Evolutionary conservation across 2,888 invertebrate genomes (phyloP).

Genomic region (Clusia tigrina): DNA sequence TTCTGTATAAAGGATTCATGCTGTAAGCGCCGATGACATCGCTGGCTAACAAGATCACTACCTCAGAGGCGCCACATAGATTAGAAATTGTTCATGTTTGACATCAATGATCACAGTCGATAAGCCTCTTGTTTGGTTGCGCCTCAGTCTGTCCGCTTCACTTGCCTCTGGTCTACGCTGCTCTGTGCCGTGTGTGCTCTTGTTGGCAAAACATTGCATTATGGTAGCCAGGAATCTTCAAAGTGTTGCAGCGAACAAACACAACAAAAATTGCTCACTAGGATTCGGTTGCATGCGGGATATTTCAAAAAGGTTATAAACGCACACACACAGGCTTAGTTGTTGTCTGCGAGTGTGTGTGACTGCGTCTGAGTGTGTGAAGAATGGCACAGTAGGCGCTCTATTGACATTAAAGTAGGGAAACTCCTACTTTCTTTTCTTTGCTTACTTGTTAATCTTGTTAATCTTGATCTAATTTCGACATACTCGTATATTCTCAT

Average conservation of each 20-base stretch:
- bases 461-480: conserved; percentile 7
- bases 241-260: conserved; percentile 4
- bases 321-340: background rate
- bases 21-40: too few species aligned
- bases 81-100: conserved; percentile 36
- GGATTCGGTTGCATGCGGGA: too few species aligned
- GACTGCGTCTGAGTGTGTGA: conserved; percentile 48
- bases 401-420: conserved; percentile 36
- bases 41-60: too few species aligned
- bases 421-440: conserved; percentile 25
- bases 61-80: conserved; percentile 35
- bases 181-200: too few species aligned
- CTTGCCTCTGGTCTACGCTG: too few species aligned
- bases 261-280: too few species aligned
- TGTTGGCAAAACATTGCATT: conserved; percentile 51
- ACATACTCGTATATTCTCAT: conserved; percentile 11
- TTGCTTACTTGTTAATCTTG: conserved; percentile 15
- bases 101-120: conserved; percentile 28
- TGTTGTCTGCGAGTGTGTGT: conserved; percentile 25
- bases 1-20: too few species aligned
- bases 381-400: conserved; percentile 56
- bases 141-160: conserved; percentile 12
- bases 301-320: conserved; percentile 13
- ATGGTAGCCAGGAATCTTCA: background rate
- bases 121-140: conserved; percentile 36